Percentiles rank a stretch among this genome's conserved stretches.
Conservation (phyloP, 1,140 invertebrate species). For the Aleiodes sp. region DNA sequence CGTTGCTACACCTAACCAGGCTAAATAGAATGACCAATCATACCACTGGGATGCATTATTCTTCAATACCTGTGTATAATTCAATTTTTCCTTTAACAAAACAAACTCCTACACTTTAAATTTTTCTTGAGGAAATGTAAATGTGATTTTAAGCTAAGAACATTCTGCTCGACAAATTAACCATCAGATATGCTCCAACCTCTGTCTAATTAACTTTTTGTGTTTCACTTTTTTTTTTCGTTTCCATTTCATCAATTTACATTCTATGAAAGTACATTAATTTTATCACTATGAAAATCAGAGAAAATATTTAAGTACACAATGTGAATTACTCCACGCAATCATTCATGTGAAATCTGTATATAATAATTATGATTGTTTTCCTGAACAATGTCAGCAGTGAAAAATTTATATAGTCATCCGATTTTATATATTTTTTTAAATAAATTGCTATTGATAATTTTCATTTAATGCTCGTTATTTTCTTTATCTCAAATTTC, state of each 20-base stretch:
- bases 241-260: not conserved
- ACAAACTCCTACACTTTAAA: not conserved
- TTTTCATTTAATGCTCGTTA: too few species aligned
- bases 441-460: too few species aligned
- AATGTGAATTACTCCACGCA: conserved; percentile 21
- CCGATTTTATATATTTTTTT: too few species aligned
- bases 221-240: not conserved
- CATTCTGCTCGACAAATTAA: not conserved
- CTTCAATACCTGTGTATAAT: conserved; percentile 73
- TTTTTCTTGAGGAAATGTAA: not conserved
- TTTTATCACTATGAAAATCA: conserved; percentile 37
- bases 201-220: not conserved
- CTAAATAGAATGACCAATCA: conserved; percentile 87
- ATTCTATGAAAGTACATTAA: conserved; percentile 22
- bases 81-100: not conserved
- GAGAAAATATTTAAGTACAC: conserved; percentile 33
- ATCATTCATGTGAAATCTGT: conserved; percentile 37
- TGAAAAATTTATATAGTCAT: conserved; percentile 7
- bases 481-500: too few species aligned
- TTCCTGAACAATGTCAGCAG: not conserved
- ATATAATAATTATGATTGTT: conserved; percentile 16
- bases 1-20: conserved; percentile 82
- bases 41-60: conserved; percentile 76
- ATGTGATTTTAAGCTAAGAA: not conserved
- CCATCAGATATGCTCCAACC: not conserved